Evolutionary conservation across 2,888 invertebrate species (phyloP), one percentile per base, ranked within the genome.

Genomic region (Crematogaster levior): DNA sequence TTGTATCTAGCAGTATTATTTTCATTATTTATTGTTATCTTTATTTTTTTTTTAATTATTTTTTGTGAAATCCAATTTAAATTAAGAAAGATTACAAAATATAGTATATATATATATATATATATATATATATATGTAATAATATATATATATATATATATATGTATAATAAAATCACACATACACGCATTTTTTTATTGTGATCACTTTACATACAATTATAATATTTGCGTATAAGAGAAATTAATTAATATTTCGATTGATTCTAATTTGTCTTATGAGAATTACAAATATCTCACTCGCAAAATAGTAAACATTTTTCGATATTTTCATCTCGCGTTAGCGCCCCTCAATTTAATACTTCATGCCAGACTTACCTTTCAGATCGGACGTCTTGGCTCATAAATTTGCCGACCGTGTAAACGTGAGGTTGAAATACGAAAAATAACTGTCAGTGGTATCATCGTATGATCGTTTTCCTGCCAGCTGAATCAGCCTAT

Each of bases 301-400:
- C 3, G n/a, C 27, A 3, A 51, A 34, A 48, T 7, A 65, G 3
- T 9, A 0, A 15, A 51, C 3, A 21, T 43, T 61, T 61, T 3
- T 18, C 12, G 12, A 37, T 1, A 34, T 24, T 65, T 51, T n/a
- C 24, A 60, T 75, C 24, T 21, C 37, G 37, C 37, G 1, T 75
- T 63, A 27, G 6, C 24, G 9, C 37, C 27, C 9, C n/a, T 27
- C 43, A 56, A 43, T 66, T 27, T 53, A 18, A 68, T 56, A 9
- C 43, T 53, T 77, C 43, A 68, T 68, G 70, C 43, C 43, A 56
- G 63, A 40, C 53, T 68, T 70, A 10, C 3, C 72, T 53, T 74
- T 48, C 74, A 83, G 83, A 74, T 70, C 30, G 30, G 30, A 68
- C 7, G 43, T 68, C 24, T 60, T 34, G 21, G 53, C 4, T 51